These are phyloP conservation scores for Drosophila mettleri DNA, from an alignment of 2,888 invertebrate genomes.

Conservation along the genomic window DNA sequence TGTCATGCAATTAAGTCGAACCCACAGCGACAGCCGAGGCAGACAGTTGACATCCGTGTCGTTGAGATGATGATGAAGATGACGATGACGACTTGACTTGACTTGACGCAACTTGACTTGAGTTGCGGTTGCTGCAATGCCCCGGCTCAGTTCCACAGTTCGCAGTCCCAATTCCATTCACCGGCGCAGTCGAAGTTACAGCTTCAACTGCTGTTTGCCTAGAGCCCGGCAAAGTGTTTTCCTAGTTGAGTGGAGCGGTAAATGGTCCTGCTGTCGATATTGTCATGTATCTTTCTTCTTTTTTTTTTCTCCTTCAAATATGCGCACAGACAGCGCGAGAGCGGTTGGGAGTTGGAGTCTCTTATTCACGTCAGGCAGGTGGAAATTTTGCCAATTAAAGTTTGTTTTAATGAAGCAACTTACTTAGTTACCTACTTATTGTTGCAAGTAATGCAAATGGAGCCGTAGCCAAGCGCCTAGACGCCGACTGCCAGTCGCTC, in stretches of 20 bases:
- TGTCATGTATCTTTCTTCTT: slow-evolving; percentile 40
- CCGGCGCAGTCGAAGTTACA: slow-evolving; percentile 19
- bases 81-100: slow-evolving; percentile 14
- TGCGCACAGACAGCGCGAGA: neutral
- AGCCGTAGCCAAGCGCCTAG: slow-evolving; percentile 3
- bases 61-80: slow-evolving; percentile 26
- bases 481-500: neutral
- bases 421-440: slow-evolving; percentile 66
- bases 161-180: slow-evolving; percentile 3
- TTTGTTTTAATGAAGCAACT: slow-evolving; percentile 81
- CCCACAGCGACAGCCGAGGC: slow-evolving; percentile 33
- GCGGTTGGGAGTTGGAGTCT: neutral
- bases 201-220: slow-evolving; percentile 37
- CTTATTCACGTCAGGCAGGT: slow-evolving; percentile 21
- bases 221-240: slow-evolving; percentile 43
- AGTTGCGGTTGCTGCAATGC: slow-evolving; percentile 35
- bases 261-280: slow-evolving; percentile 41
- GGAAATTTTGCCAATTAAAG: slow-evolving; percentile 81
- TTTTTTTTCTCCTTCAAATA: slow-evolving; percentile 6
- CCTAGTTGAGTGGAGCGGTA: slow-evolving; percentile 34
- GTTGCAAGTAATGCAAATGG: slow-evolving; percentile 58
- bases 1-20: slow-evolving; percentile 52
- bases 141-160: slow-evolving; percentile 15
- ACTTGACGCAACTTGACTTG: slow-evolving; percentile 32
- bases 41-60: slow-evolving; percentile 42